Evolutionary conservation across 2,797 vertebrate genomes (phyloP), one percentile per base, ranked within the genome.

Genomic region (Picus viridis): DNA sequence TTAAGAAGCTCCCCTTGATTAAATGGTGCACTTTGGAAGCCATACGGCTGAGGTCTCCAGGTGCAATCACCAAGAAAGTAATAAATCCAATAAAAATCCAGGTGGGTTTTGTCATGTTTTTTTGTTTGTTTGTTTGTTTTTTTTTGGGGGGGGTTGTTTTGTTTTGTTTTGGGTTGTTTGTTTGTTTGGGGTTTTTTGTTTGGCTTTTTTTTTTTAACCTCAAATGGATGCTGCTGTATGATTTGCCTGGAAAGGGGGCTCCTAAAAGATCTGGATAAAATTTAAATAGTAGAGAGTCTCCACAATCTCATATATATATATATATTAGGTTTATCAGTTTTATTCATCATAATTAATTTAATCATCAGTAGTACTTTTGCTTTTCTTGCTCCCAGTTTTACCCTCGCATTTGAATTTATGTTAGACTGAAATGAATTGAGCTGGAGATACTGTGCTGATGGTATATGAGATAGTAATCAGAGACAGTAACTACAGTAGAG

Each of bases 1-100:
- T 98, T 67, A 97, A 97, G 92, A 97, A 96, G 80, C 97, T 98
- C 23, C 90, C 92, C 22, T 97, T 98, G 47, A 96, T 98, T 79
- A 98, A 98, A 74, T 98, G 97, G 97, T 98, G 98, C 81, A 92
- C 97, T 95, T 96, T 98, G 95, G 98, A 98, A 97, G 95, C 98
- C 47, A 96, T 98, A 92, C 93, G 98, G 17, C 95, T 98, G 80
- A 96, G 98, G 83, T 96, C 98, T 29, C 98, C 98, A 10, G 98
- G 98, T 76, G 92, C 97, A 79, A 98, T 98, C 92, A 94, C 97
- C 69, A 98, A 98, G 93, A 98, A 97, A 96, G 98, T 98, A 58
- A 68, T 98, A 45, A 97, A 97, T 34, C 97, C 98, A 20, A 91
- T 98, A 51, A 96, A 92, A 95, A 97, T 98, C 95, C 97, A 98